phyloP scores from a whole-genome alignment of 2,113 vertebrate genomes.

The Sitta europaea region DNA sequence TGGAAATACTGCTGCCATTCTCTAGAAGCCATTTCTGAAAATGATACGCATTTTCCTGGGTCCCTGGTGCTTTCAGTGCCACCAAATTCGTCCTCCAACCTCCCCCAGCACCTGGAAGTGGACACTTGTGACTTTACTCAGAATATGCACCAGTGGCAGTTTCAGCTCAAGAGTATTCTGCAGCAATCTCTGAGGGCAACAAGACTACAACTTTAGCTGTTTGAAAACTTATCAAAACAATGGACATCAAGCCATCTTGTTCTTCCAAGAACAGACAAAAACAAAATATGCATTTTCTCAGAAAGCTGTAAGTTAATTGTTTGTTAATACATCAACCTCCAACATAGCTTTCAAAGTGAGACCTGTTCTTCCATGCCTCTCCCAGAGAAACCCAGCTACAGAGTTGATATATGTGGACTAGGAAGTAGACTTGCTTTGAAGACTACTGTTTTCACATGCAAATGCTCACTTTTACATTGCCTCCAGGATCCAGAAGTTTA shows the following conservation, averaged over 20 bases:
- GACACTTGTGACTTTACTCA: neutral
- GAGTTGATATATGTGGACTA: neutral
- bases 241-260: neutral
- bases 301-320: neutral
- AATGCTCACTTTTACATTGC: neutral
- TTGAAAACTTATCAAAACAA: neutral
- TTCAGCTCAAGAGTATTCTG: neutral
- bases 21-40: neutral
- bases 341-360: neutral
- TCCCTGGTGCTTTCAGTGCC: neutral
- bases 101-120: neutral
- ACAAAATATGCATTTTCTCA: neutral
- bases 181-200: rapidly evolving
- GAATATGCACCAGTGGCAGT: neutral
- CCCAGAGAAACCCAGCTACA: neutral
- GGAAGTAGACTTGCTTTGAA: neutral
- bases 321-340: neutral
- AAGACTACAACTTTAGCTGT: neutral
- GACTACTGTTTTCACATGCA: neutral
- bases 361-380: neutral
- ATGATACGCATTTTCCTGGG: neutral
- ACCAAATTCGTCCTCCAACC: neutral
- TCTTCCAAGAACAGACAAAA: neutral
- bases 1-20: neutral
- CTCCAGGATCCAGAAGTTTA: neutral